These are phyloP conservation scores for Cepaea nemoralis DNA, from an alignment of 1,140 invertebrate genomes.

Conservation along the genomic window DNA sequence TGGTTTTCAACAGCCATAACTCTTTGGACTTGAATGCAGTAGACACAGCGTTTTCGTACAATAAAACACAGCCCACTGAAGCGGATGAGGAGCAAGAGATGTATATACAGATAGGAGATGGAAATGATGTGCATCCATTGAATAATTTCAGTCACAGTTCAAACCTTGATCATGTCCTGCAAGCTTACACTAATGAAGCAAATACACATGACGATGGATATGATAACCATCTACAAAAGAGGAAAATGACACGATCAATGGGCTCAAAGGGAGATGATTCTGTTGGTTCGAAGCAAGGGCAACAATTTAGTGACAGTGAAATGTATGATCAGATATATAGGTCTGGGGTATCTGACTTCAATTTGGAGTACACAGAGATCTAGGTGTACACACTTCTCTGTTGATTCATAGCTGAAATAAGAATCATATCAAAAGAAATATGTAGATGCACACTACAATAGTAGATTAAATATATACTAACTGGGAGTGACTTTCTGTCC, in stretches of 20 bases:
- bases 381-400: too few relatives aligned
- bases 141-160: not conserved
- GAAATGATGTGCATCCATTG: too few relatives aligned
- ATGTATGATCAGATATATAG: not conserved
- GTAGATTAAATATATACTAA: too few relatives aligned
- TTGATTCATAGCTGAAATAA: too few relatives aligned
- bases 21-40: conserved; percentile 37
- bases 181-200: not conserved
- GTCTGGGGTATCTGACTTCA: not conserved
- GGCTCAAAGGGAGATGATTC: too few relatives aligned
- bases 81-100: conserved; percentile 30
- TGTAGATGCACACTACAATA: too few relatives aligned
- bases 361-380: not conserved
- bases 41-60: not conserved
- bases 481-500: too few relatives aligned
- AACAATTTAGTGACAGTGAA: not conserved
- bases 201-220: not conserved
- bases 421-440: too few relatives aligned
- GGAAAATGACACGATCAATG: too few relatives aligned
- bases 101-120: not conserved
- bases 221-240: not conserved
- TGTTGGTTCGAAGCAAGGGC: too few relatives aligned
- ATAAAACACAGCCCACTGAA: not conserved
- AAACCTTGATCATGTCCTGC: conserved; percentile 4
- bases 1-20: conserved; percentile 19